These are phyloP conservation scores for Podargus strigoides DNA, from an alignment of 2,797 vertebrate species.

Conservation along the genomic window DNA sequence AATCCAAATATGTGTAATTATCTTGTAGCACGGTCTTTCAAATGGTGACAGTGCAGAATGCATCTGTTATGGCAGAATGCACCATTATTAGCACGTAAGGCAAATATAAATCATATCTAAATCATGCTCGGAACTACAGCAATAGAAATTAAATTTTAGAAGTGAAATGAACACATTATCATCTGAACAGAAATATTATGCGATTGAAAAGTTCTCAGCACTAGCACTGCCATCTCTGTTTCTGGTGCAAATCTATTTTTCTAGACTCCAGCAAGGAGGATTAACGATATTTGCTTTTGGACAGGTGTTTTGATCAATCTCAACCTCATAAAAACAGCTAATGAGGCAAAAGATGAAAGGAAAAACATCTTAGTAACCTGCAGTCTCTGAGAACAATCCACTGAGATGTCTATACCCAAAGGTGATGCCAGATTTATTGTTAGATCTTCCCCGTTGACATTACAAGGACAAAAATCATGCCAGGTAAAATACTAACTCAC, in stretches of 20 bases:
- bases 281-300: conserved; percentile 33
- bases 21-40: background rate
- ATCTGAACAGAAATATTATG: background rate
- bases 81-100: background rate
- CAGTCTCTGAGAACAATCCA: conserved; percentile 21
- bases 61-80: background rate
- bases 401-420: conserved; percentile 22
- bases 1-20: background rate
- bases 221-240: background rate
- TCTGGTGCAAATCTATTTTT: background rate
- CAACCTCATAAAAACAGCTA: conserved; percentile 38
- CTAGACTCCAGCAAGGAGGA: background rate
- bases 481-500: background rate
- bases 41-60: background rate
- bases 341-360: conserved; percentile 51
- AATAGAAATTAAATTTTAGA: background rate
- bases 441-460: background rate
- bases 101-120: background rate
- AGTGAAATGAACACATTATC: background rate
- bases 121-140: background rate
- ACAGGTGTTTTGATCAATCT: conserved; percentile 52
- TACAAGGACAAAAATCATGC: conserved; percentile 6
- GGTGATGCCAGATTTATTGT: background rate
- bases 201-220: conserved; percentile 1
- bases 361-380: conserved; percentile 31